Evolutionary conservation across 2,888 invertebrate genomes (phyloP).

Genomic region (Apomyelois bistriatella): DNA sequence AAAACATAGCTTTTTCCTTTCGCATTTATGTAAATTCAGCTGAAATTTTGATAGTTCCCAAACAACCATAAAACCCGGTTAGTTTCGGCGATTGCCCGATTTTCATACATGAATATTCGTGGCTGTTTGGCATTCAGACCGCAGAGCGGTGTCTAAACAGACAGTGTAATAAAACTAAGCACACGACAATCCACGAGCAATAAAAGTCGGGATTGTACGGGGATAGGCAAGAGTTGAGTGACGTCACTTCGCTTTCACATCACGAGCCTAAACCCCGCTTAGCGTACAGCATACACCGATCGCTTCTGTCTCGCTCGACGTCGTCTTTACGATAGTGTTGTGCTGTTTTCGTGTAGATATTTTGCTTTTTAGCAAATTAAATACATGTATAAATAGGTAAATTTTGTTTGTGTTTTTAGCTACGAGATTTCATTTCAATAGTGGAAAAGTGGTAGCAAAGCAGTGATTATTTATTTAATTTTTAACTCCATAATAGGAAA

Average conservation of each 20-base stretch:
- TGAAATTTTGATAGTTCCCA: slow-evolving; percentile 33
- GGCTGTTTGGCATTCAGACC: slow-evolving; percentile 55
- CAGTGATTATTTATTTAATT: too few relatives aligned
- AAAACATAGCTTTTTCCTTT: slow-evolving; percentile 4
- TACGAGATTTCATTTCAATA: too few relatives aligned
- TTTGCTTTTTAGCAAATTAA: too few relatives aligned
- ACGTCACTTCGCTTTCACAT: slow-evolving; percentile 72
- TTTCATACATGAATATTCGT: slow-evolving; percentile 67
- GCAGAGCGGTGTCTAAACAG: slow-evolving; percentile 55
- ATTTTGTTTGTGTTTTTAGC: too few relatives aligned
- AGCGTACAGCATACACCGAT: slow-evolving; percentile 31
- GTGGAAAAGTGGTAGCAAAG: too few relatives aligned
- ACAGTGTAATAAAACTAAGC: slow-evolving; percentile 73
- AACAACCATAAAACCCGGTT: slow-evolving; percentile 52
- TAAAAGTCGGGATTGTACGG: slow-evolving; percentile 51
- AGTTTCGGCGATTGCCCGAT: slow-evolving; percentile 37
- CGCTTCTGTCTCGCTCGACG: slow-evolving; percentile 22
- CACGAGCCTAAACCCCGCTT: slow-evolving; percentile 64
- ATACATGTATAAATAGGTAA: not conserved
- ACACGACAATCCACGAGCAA: slow-evolving; percentile 66
- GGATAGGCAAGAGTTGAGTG: slow-evolving; percentile 38
- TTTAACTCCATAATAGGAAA: too few relatives aligned
- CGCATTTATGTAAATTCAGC: slow-evolving; percentile 19
- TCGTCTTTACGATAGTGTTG: slow-evolving; percentile 25
- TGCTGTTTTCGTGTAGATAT: not conserved